Evolutionary conservation across 2,888 invertebrate species (phyloP), one percentile per base, ranked within the genome.

Genomic region (Cantharis lateralis): DNA sequence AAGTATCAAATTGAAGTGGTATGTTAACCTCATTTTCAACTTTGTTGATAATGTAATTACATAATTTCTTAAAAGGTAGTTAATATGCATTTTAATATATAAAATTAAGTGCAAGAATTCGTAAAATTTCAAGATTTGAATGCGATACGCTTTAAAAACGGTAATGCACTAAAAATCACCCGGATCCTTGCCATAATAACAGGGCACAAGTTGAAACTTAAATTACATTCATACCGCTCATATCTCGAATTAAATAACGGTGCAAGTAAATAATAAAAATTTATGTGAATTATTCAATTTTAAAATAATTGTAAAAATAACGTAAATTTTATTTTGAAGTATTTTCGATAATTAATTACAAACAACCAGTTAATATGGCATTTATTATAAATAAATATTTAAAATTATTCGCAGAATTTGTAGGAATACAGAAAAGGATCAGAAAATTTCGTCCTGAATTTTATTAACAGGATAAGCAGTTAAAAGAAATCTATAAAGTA

Each of bases 91-190:
- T 7, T 48, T 48, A 48, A 48, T 48, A 13, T n/a, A 48, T 48
- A 48, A 48, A 48, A 48, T 48, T 48, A 48, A 48, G 48, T n/a
- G 48, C 48, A 48, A 48, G 48, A 48, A 48, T 48, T 48, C n/a
- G 48, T n/a, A n/a, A 48, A 48, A 48, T 48, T n/a, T 26, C 72
- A 32, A 68, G 18, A 77, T 62, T 74, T 66, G 68, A 74, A 71
- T 66, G 71, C 74, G 77, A 74, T 62, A 77, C 77, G 77, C 74
- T 77, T 76, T 74, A 71, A 66, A 74, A 72, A 71, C 77, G 74
- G 77, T 69, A 77, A 77, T 74, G 77, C 77, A 77, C 77, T 73
- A 68, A 74, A 77, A 74, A 77, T 74, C 77, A 74, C 68, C 71
- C 71, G 77, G 20, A 76, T 77, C 62, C 71, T 74, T 24, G 20